Percentiles rank a stretch among this genome's conserved stretches.
These are phyloP conservation scores for Takifugu flavidus DNA, from an alignment of 2,113 vertebrate genomes.

Conservation along the genomic window DNA sequence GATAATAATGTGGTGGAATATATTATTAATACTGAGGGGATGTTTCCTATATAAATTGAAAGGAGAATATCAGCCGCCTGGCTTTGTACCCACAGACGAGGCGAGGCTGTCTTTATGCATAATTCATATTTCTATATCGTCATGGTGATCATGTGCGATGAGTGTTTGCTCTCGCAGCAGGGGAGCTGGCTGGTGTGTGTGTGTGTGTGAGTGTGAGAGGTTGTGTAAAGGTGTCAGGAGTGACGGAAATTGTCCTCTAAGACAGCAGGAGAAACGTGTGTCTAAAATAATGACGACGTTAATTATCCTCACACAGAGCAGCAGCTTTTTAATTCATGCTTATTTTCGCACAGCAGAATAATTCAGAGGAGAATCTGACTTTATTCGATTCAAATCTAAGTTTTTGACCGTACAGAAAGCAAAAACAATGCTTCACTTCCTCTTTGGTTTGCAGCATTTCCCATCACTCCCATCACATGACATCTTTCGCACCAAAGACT, in stretches of 20 bases:
- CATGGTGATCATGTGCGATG: slow-evolving; percentile 70
- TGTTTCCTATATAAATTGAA: slow-evolving; percentile 61
- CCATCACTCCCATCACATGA: neutral
- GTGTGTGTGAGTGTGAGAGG: slow-evolving; percentile 21
- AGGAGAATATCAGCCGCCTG: slow-evolving; percentile 60
- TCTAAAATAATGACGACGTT: slow-evolving; percentile 34
- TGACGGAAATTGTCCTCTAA: slow-evolving; percentile 39
- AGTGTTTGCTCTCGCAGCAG: slow-evolving; percentile 70
- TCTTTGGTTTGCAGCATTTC: slow-evolving; percentile 17
- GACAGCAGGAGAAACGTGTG: slow-evolving; percentile 19
- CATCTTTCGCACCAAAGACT: slow-evolving; percentile 1
- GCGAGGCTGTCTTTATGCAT: slow-evolving; percentile 64
- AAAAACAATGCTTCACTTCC: neutral
- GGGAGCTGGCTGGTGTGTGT: slow-evolving; percentile 42
- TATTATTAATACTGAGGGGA: slow-evolving; percentile 67
- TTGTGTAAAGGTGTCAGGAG: slow-evolving; percentile 43
- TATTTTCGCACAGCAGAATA: neutral
- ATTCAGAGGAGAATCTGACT: neutral
- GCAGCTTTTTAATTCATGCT: neutral
- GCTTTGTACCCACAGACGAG: slow-evolving; percentile 65
- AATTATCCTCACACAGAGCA: slow-evolving; percentile 39
- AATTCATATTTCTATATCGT: slow-evolving; percentile 74
- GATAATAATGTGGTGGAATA: slow-evolving; percentile 43
- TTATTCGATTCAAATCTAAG: neutral
- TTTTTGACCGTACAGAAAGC: neutral